A percentile compares a stretch with the other conserved stretches of the same genome.
Evolutionary conservation across 2,888 invertebrate species (phyloP).

Genomic region (Drosophila rubida): DNA sequence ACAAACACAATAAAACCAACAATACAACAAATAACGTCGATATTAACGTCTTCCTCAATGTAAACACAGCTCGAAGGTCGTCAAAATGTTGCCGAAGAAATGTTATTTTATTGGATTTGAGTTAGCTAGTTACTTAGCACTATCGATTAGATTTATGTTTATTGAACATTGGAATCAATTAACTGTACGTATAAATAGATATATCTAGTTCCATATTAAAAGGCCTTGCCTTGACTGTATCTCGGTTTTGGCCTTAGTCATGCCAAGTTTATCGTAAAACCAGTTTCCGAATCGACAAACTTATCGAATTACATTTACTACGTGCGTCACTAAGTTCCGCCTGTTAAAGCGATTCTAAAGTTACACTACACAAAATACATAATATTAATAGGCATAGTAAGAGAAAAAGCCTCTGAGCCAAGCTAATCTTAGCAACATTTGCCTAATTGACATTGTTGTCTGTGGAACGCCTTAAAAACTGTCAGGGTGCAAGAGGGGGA

Average conservation of each 20-base stretch:
- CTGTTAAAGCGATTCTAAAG: conserved; percentile 42
- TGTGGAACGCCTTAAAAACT: conserved; percentile 27
- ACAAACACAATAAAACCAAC: neutral
- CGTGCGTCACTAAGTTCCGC: conserved; percentile 59
- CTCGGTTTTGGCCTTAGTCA: conserved; percentile 54
- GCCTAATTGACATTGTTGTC: conserved; percentile 43
- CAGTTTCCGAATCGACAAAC: conserved; percentile 56
- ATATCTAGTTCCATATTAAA: conserved; percentile 2
- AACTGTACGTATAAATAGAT: conserved; percentile 30
- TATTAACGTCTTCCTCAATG: conserved; percentile 16
- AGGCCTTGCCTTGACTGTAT: conserved; percentile 42
- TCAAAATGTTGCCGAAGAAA: conserved; percentile 19
- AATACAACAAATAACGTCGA: neutral
- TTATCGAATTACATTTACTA: conserved; percentile 54
- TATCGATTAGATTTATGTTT: conserved; percentile 15
- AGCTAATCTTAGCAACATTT: conserved; percentile 35
- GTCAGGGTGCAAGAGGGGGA: conserved; percentile 13
- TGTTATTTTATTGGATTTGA: conserved; percentile 4
- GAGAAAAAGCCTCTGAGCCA: neutral
- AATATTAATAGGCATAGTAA: conserved; percentile 10
- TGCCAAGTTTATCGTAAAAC: conserved; percentile 62
- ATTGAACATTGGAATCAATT: conserved; percentile 27
- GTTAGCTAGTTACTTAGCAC: conserved; percentile 22
- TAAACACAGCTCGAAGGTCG: conserved; percentile 19
- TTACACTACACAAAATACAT: conserved; percentile 23